Base-by-base conservation (phyloP, 35 echinoderm and acorn worm genomes). In the Patiria miniata region DNA sequence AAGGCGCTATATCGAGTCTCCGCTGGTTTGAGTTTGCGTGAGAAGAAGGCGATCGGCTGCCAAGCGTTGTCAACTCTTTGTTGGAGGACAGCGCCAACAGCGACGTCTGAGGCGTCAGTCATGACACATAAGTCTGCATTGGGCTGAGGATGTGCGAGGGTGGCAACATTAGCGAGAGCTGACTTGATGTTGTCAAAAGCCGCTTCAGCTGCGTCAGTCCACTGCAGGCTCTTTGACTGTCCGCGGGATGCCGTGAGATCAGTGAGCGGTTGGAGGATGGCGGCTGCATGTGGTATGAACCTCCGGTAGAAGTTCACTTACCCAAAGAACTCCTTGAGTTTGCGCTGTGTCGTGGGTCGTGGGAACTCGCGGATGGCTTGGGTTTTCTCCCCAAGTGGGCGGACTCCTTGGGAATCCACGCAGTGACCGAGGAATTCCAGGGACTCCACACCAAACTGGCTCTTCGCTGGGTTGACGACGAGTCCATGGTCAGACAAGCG, bases 1-100 rank as follows among this genome's bases (percentile, higher is more conserved):
- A 91, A 91, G 17, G 89, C 33, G 30, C 89, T 91, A 39, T 86
- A 91, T 32, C 89, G 40, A 15, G 81, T 91, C 77, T 91, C 68
- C 5, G 89, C 82, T 3, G 81, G 65, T 40, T 52, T 47, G 17
- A 91, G 89, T 39, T 79, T 77, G 29, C 73, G 73, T 21, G 83
- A 91, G 68, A 91, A 91, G 69, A 91, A 91, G 29, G 85, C 83
- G 22, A 91, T n/a, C 36, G 79, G 88, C 68, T 26, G 53, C 61
- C 55, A 83, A 7, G 36, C 8, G 1, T 80, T 52, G 39, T 81
- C 77, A 37, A 82, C 61, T 34, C 22, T 21, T 83, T 90, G 80
- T 28, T 77, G 79, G 2, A 90, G 51, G 29, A 83, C 88, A 5
- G 37, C 60, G 8, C 85, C 84, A 65, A 93, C 91, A 1, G 76